Evolutionary conservation across 2,113 vertebrate species (phyloP), one percentile per base, ranked within the genome.

Genomic region (Psettodes erumei): DNA sequence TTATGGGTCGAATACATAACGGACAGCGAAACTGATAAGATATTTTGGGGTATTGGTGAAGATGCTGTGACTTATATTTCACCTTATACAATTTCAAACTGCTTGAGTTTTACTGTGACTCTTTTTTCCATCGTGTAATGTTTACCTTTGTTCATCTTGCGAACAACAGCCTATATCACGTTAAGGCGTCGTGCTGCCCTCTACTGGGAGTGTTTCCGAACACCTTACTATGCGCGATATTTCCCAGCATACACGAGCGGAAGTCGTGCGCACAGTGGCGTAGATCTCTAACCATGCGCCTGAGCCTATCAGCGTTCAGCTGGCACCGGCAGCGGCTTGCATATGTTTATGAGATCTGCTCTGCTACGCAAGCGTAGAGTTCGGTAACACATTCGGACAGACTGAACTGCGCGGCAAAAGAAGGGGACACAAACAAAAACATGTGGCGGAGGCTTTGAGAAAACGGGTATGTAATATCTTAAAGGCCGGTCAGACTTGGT

Each of bases 391-490:
- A 48, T 32, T 75, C 54, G 32, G 70, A 75, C 71, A 81, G 76
- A 83, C 61, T 48, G 81, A 89, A 88, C 75, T 93, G 93, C 93
- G 94, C 94, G 94, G 93, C 91, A 95, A 94, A 94, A 93, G 90
- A 89, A 90, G 83, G 84, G 79, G 84, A 93, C 89, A 89, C 91
- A 93, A 94, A 94, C 93, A 93, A 93, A 94, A 95, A 93, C 94
- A 95, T 94, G 94, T 94, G 94, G 90, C 80, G 65, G 79, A 82
- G 75, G 70, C 86, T 81, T 60, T 89, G 86, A 91, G 64, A 77
- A 71, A 86, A 83, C 77, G 59, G 93, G 91, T 92, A 90, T 5
- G 90, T 82, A 48, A 42, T 23, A 8, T 27, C 35, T 33, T 21
- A 48, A 30, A 51, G 23, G 11, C 0, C 4, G 23, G 2, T 42